phyloP scores from a whole-genome alignment of 2,797 vertebrate genomes.

The Peromyscus eremicus region DNA sequence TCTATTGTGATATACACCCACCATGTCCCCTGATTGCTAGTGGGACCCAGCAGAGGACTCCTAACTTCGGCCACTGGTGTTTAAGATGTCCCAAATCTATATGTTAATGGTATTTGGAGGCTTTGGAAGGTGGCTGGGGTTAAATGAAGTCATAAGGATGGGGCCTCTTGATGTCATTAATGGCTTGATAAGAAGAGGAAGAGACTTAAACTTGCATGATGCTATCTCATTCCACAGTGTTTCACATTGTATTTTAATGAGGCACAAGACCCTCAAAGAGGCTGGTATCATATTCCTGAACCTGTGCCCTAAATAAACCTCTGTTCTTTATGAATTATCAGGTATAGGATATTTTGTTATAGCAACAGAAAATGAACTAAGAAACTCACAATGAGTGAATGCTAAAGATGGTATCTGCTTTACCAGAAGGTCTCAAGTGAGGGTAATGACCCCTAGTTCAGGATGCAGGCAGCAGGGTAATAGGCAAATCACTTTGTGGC shows the following conservation, averaged over 20 bases:
- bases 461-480: accelerated
- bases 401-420: background rate
- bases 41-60: background rate
- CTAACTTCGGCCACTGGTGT: background rate
- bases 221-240: background rate
- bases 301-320: background rate
- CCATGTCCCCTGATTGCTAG: background rate
- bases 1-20: background rate
- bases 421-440: background rate
- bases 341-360: background rate
- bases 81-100: background rate
- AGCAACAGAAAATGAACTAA: background rate
- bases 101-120: background rate
- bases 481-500: background rate
- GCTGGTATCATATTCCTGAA: background rate
- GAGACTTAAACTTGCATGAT: background rate
- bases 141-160: background rate
- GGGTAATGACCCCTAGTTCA: background rate
- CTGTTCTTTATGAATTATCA: too few relatives aligned
- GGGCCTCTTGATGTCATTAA: background rate
- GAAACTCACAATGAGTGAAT: background rate
- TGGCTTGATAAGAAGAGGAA: background rate
- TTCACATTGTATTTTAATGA: background rate
- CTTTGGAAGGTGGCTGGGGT: background rate
- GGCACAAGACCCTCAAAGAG: background rate